Conservation (phyloP, 2,888 invertebrate species). For the Luffia ferchaultella region DNA sequence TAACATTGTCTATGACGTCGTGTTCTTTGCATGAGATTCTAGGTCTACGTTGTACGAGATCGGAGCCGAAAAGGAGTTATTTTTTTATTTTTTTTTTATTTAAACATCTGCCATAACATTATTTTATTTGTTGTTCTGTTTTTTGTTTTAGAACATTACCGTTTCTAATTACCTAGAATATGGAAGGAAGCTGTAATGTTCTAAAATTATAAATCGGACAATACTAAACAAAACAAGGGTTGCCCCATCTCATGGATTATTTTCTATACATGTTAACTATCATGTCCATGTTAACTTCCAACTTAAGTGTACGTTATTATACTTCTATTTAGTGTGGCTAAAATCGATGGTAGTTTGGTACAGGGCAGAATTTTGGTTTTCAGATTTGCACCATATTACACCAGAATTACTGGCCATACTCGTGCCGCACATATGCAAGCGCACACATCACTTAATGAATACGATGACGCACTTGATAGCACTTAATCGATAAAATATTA, state of each 20-base stretch:
- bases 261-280: conserved; percentile 54
- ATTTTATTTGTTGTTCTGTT: neutral
- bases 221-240: conserved; percentile 50
- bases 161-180: conserved; percentile 1
- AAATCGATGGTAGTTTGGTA: conserved; percentile 51
- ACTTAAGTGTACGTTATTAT: conserved; percentile 54
- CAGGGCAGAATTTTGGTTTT: conserved; percentile 64
- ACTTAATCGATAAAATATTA: conserved; percentile 55
- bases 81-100: conserved; percentile 16
- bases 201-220: conserved; percentile 12
- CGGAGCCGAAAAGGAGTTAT: conserved; percentile 31
- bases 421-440: conserved; percentile 66
- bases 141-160: neutral
- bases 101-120: too few species aligned
- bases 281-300: conserved; percentile 60
- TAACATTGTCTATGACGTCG: conserved; percentile 30
- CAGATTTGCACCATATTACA: conserved; percentile 67
- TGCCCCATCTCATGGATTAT: conserved; percentile 59
- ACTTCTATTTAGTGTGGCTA: conserved; percentile 2
- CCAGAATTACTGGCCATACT: conserved; percentile 67
- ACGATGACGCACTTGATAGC: conserved; percentile 63
- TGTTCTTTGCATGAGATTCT: neutral
- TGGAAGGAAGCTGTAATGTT: neutral
- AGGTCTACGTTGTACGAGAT: conserved; percentile 21
- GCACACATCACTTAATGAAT: conserved; percentile 64